Percentiles rank a stretch among this genome's conserved stretches.
Conservation (phyloP, 2,888 invertebrate genomes). For the Pachymerium ferrugineum region DNA sequence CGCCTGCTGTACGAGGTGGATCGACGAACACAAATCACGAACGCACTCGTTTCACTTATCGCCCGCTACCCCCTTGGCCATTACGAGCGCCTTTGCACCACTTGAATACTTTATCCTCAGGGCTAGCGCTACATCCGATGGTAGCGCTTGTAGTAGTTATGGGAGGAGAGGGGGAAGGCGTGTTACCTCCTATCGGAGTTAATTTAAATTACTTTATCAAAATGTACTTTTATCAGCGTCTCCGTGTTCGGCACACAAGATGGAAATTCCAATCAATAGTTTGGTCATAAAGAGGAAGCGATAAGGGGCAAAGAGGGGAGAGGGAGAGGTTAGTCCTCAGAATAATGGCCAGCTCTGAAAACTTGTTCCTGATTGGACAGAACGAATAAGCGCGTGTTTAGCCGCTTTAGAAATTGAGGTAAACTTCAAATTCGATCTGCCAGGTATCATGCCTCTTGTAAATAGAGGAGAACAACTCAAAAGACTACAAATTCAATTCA, state of each 20-base stretch:
- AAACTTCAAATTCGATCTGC: not conserved
- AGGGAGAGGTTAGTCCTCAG: not conserved
- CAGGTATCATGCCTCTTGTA: not conserved
- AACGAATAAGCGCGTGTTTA: not conserved
- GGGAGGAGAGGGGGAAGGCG: not conserved
- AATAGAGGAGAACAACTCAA: no score
- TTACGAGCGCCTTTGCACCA: constrained; percentile 11
- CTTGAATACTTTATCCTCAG: not conserved
- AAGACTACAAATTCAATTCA: no score
- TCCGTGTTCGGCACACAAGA: not conserved
- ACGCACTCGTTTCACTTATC: not conserved
- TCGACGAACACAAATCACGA: constrained; percentile 20
- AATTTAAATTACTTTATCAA: constrained; percentile 28
- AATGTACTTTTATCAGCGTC: not conserved
- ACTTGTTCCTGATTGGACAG: not conserved
- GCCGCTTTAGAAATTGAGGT: not conserved
- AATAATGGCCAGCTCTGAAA: not conserved
- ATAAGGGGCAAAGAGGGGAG: not conserved
- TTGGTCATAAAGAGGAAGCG: constrained; percentile 16
- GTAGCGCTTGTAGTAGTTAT: not conserved
- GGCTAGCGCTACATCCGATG: not conserved
- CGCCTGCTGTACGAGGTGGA: not conserved
- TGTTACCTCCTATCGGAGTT: not conserved
- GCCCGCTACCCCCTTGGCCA: not conserved
- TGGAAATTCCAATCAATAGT: constrained; percentile 16